Evolutionary conservation across 2,113 vertebrate species (phyloP).

Genomic region (Pycnonotus jocosus): DNA sequence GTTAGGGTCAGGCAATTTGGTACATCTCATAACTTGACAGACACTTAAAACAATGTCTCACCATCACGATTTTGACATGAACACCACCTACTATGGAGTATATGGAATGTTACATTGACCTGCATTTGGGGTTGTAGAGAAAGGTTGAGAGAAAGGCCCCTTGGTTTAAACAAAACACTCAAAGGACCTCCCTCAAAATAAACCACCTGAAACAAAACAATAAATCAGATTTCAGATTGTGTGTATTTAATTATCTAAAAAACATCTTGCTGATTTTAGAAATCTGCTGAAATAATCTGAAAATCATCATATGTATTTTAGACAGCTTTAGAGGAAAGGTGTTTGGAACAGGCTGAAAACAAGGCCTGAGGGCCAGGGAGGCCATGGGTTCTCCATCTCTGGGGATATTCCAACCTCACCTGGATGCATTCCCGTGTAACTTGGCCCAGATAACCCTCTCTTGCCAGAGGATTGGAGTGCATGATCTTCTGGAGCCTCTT

Average conservation of each 20-base stretch:
- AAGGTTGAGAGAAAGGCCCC: background rate
- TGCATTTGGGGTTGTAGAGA: accelerated
- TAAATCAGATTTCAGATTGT: background rate
- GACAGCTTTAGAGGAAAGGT: accelerated
- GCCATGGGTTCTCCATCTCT: accelerated
- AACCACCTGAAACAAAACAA: background rate
- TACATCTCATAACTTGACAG: background rate
- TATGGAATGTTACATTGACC: background rate
- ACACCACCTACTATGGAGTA: background rate
- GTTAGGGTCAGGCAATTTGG: background rate
- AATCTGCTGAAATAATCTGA: background rate
- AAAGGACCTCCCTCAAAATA: background rate
- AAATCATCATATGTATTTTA: accelerated
- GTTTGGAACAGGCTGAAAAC: background rate
- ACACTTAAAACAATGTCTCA: background rate
- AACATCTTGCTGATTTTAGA: accelerated
- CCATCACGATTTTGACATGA: background rate
- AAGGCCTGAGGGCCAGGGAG: too few relatives aligned
- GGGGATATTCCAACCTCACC: background rate
- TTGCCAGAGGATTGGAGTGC: background rate
- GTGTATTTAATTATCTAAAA: background rate
- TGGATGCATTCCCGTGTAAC: background rate
- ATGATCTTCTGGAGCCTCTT: background rate
- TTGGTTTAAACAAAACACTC: background rate
- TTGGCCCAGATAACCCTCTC: background rate